Conservation (phyloP, 1,140 invertebrate genomes). For the Nebria ingens region DNA sequence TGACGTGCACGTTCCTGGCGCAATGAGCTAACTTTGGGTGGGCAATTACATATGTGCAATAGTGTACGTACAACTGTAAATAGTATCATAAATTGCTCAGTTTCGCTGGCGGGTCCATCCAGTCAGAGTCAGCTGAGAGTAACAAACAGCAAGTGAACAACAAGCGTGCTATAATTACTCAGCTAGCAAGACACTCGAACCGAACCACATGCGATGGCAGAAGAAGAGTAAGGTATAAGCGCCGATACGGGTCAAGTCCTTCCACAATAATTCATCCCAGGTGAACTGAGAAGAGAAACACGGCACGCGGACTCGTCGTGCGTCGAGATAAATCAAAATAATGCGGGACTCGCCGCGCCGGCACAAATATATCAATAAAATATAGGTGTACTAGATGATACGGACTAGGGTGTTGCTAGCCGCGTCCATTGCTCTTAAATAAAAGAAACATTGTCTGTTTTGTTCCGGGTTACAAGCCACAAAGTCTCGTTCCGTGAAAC, state of each 20-base stretch:
- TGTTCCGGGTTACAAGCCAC: not conserved
- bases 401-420: not conserved
- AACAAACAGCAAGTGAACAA: not conserved
- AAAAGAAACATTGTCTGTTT: too few species aligned
- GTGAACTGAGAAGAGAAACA: not conserved
- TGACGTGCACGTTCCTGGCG: too few species aligned
- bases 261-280: conserved; percentile 3
- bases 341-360: not conserved
- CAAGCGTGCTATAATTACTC: not conserved
- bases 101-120: conserved; percentile 20
- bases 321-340: conserved; percentile 5
- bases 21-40: too few species aligned
- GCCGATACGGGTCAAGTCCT: conserved; percentile 3
- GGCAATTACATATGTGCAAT: conserved; percentile 8
- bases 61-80: conserved; percentile 16
- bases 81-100: conserved; percentile 17
- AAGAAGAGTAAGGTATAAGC: not conserved
- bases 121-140: conserved; percentile 16
- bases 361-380: conserved; percentile 6
- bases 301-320: not conserved
- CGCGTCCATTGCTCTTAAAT: too few species aligned
- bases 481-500: not conserved
- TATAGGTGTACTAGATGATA: too few species aligned
- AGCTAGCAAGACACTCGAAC: not conserved
- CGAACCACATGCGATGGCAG: not conserved